These are phyloP conservation scores for Scomberomorus guttatus DNA, from an alignment of 2,797 vertebrate genomes.

Conservation along the genomic window DNA sequence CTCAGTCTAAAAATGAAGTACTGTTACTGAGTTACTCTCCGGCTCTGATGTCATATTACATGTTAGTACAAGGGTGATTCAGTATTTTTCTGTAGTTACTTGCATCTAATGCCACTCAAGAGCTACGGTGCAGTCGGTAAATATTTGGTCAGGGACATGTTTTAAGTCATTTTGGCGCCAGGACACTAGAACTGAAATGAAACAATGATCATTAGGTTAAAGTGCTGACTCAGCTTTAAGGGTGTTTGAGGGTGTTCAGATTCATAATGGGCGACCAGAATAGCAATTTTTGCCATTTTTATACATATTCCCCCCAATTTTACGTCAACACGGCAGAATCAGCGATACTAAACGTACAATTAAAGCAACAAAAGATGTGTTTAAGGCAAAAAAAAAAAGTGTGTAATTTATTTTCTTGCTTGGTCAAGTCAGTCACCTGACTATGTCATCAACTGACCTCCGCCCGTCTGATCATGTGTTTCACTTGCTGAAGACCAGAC, in stretches of 20 bases:
- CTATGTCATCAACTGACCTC: slow-evolving; percentile 37
- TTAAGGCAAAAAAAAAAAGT: slow-evolving; percentile 9
- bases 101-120: not conserved
- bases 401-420: not conserved
- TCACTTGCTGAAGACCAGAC: slow-evolving; percentile 19
- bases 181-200: not conserved
- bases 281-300: slow-evolving; percentile 12
- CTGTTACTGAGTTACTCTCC: not conserved
- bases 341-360: not conserved
- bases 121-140: slow-evolving; percentile 1
- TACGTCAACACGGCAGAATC: not conserved
- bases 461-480: slow-evolving; percentile 49
- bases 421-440: slow-evolving; percentile 48
- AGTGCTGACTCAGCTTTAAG: slow-evolving; percentile 37
- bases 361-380: not conserved
- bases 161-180: slow-evolving; percentile 14
- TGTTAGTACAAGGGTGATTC: not conserved
- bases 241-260: slow-evolving; percentile 2
- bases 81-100: slow-evolving; percentile 22
- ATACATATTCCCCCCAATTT: not conserved
- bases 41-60: not conserved
- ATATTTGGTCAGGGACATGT: slow-evolving; percentile 4
- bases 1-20: slow-evolving; percentile 6
- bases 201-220: slow-evolving; percentile 24
- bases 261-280: slow-evolving; percentile 7